phyloP scores from a whole-genome alignment of 2,797 vertebrate species.

The Paguma larvata region DNA sequence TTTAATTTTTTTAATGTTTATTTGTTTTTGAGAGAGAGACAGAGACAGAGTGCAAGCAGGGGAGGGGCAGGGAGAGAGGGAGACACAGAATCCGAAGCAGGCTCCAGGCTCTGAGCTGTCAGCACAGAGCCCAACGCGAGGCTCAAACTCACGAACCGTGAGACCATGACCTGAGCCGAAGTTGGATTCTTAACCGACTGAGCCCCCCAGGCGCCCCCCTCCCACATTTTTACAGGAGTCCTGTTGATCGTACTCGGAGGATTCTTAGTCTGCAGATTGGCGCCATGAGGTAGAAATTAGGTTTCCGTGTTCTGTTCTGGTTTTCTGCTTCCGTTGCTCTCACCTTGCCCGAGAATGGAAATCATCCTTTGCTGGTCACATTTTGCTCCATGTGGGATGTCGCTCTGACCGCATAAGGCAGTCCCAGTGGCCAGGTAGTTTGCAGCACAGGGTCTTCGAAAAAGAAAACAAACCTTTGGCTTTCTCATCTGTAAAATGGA shows the following conservation, averaged over 20 bases:
- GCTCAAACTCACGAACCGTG: neutral
- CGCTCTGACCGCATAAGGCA: neutral
- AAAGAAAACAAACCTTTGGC: neutral
- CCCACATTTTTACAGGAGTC: neutral
- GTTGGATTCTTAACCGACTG: neutral
- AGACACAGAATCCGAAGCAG: neutral
- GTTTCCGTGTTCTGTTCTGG: neutral
- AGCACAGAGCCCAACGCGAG: accelerated
- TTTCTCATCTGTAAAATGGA: neutral
- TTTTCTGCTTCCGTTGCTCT: neutral
- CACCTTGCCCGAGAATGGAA: neutral
- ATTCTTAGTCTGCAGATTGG: neutral
- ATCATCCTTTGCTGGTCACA: neutral
- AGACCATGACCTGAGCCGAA: neutral
- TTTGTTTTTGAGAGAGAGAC: neutral
- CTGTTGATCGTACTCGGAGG: neutral
- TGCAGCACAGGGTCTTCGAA: neutral
- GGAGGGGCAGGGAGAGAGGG: too few relatives aligned
- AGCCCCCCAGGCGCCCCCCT: neutral
- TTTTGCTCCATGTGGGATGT: neutral
- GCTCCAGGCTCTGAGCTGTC: neutral
- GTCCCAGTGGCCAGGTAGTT: neutral
- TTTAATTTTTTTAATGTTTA: neutral
- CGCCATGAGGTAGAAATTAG: neutral
- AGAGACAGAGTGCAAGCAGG: neutral